Percentiles rank a stretch among this genome's conserved stretches.
Evolutionary conservation across 2,888 invertebrate species (phyloP).

Genomic region (Tridacna crocea): DNA sequence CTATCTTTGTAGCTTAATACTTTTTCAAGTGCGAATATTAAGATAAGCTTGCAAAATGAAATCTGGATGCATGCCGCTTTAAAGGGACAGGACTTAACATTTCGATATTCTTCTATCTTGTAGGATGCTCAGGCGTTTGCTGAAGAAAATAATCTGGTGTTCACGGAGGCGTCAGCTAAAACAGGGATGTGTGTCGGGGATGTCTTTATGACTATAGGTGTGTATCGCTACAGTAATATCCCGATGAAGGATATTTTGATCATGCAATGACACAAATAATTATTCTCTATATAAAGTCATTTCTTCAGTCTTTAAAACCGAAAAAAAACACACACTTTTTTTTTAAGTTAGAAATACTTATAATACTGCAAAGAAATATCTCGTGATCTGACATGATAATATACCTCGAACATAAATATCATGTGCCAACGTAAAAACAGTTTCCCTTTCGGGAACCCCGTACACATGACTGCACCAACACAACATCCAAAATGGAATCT

Average conservation of each 20-base stretch:
- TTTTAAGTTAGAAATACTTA: not conserved
- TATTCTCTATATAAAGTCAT: not conserved
- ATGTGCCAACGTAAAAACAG: too few species aligned
- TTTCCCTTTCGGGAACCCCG: too few species aligned
- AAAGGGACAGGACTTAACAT: not conserved
- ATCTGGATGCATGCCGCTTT: too few species aligned
- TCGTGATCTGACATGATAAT: too few species aligned
- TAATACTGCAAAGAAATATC: too few species aligned
- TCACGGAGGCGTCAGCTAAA: constrained; percentile 99
- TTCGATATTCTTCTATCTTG: not conserved
- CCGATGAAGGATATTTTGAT: too few species aligned
- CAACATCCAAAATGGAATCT: too few species aligned
- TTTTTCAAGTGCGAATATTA: too few species aligned
- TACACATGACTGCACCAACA: too few species aligned
- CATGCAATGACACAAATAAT: not conserved
- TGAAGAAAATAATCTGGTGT: constrained; percentile 98
- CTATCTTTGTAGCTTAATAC: too few species aligned
- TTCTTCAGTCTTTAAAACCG: not conserved
- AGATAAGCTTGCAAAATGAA: too few species aligned
- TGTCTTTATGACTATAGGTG: constrained; percentile 98
- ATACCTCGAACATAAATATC: too few species aligned
- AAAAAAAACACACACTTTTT: not conserved
- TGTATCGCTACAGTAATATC: not conserved
- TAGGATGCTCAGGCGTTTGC: constrained; percentile 96
- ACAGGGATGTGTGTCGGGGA: constrained; percentile 99